These are phyloP conservation scores for Rhizomys pruinosus DNA, from an alignment of 2,113 vertebrate species.

Conservation along the genomic window DNA sequence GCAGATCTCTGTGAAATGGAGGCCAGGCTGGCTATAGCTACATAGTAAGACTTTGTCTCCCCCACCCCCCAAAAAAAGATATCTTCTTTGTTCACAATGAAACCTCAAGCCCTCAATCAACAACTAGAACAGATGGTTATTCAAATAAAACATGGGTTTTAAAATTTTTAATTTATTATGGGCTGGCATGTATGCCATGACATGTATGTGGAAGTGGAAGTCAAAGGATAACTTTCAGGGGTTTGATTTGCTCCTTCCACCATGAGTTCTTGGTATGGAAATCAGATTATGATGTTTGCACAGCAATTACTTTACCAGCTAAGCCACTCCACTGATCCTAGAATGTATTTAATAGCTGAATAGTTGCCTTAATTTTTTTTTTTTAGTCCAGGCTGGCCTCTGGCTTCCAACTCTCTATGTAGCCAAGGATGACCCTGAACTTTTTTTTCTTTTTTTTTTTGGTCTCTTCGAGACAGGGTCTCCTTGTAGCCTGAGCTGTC, in stretches of 20 bases:
- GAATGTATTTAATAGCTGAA: background rate
- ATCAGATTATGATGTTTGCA: background rate
- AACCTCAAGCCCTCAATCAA: background rate
- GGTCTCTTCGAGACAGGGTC: background rate
- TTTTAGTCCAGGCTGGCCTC: too few species aligned
- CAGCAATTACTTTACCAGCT: background rate
- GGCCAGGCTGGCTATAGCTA: too few species aligned
- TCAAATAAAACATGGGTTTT: background rate
- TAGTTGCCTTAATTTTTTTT: background rate
- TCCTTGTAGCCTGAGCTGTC: too few species aligned
- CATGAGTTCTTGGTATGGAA: background rate
- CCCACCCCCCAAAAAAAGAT: too few species aligned
- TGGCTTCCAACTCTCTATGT: too few species aligned
- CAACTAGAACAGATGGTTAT: background rate
- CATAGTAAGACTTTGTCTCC: too few species aligned
- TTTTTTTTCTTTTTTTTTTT: background rate
- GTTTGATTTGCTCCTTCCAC: background rate
- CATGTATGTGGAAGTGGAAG: background rate
- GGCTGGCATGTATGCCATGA: too few species aligned
- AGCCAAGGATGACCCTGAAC: too few species aligned
- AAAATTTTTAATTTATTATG: background rate
- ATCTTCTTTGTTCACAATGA: conserved; percentile 4
- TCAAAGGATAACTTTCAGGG: background rate
- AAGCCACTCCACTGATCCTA: background rate
- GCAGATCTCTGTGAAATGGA: too few species aligned